Conservation (phyloP, 2,797 vertebrate species). For the Parambassis ranga region DNA sequence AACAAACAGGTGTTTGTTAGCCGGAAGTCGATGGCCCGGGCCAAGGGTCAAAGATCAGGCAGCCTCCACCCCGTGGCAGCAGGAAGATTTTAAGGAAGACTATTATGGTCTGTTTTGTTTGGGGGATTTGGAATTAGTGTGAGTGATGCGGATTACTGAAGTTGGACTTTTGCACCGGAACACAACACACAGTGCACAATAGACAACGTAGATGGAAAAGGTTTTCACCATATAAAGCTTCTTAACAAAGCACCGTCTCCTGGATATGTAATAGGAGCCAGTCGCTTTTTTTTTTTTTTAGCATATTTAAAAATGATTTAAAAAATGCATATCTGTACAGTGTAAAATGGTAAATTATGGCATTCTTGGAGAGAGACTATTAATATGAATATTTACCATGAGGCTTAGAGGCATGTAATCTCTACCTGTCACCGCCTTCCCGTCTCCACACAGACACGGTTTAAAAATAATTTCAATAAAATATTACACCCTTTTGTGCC, state of each 20-base stretch:
- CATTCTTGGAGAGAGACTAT: no score
- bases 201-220: no score
- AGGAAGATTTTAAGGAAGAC: conserved; percentile 49
- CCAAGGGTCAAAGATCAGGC: conserved; percentile 61
- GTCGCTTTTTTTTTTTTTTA: no score
- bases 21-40: conserved; percentile 25
- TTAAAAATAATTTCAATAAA: neutral
- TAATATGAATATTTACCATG: conserved; percentile 34
- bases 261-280: no score
- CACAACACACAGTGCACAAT: neutral
- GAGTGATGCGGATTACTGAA: conserved; percentile 47
- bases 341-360: no score
- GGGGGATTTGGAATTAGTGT: conserved; percentile 34
- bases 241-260: no score
- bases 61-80: conserved; percentile 37
- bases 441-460: conserved; percentile 16
- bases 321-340: no score
- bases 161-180: conserved; percentile 17
- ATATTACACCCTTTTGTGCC: neutral
- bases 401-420: conserved; percentile 58
- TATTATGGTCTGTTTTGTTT: conserved; percentile 55
- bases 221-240: no score
- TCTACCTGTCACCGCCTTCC: conserved; percentile 61
- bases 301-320: no score
- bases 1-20: conserved; percentile 77